Conservation (phyloP, 2,113 vertebrate genomes). For the Zootoca vivipara region DNA sequence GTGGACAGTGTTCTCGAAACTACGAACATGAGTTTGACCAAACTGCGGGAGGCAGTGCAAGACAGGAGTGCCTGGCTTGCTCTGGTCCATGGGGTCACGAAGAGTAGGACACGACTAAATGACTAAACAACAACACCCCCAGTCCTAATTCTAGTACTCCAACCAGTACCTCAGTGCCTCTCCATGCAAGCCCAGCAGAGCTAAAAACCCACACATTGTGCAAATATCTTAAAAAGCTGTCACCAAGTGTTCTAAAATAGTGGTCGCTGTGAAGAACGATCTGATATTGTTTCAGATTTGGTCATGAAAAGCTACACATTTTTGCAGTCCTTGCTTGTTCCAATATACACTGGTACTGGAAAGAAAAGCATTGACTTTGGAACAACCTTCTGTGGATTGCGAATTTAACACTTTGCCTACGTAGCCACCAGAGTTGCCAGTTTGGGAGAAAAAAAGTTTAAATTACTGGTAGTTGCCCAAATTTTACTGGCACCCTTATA, state of each 20-base stretch:
- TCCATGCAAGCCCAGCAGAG: not conserved
- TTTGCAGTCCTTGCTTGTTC: conserved; percentile 18
- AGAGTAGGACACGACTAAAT: no score
- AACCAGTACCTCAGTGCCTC: not conserved
- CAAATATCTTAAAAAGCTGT: conserved; percentile 44
- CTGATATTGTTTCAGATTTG: conserved; percentile 9
- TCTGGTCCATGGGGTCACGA: no score
- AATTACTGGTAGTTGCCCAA: not conserved
- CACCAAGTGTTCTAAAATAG: conserved; percentile 31
- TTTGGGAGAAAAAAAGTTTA: not conserved
- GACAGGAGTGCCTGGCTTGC: no score
- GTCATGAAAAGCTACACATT: not conserved
- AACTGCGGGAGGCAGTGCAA: no score
- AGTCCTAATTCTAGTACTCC: not conserved
- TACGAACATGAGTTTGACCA: no score
- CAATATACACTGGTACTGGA: not conserved
- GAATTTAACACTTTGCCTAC: conserved; percentile 1
- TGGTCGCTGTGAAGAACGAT: conserved; percentile 13
- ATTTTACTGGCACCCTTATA: not conserved
- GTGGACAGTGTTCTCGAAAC: no score
- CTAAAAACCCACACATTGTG: not conserved
- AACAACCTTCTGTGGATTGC: conserved; percentile 7
- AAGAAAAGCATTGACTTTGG: conserved; percentile 17
- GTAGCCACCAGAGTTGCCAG: conserved; percentile 9
- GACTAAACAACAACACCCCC: no score